Evolutionary conservation across 2,113 vertebrate genomes (phyloP).

Genomic region (Sigmodon hispidus): DNA sequence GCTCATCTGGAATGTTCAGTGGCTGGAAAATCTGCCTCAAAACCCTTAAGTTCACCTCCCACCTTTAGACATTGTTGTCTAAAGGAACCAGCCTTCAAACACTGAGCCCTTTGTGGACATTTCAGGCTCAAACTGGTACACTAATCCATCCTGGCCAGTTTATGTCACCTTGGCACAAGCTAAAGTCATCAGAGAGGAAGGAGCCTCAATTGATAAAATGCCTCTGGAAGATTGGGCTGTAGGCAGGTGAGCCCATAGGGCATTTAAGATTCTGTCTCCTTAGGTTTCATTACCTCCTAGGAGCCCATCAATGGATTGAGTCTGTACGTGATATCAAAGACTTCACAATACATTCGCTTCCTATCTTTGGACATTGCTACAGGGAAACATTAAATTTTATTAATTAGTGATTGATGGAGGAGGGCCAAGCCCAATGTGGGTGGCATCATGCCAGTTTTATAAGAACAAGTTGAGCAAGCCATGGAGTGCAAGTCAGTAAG

Average conservation of each 20-base stretch:
- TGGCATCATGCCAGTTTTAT: neutral
- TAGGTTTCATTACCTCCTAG: neutral
- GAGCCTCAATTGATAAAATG: neutral
- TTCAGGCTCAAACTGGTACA: no score
- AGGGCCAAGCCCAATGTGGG: neutral
- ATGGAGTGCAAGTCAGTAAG: neutral
- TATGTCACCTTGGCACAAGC: no score
- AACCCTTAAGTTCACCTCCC: neutral
- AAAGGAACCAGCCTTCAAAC: no score
- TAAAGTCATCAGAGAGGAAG: no score
- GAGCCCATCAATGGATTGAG: neutral
- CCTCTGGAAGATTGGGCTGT: neutral
- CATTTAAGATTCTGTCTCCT: neutral
- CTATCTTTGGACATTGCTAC: neutral
- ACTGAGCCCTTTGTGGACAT: no score
- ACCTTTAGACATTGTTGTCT: no score
- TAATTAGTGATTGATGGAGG: neutral
- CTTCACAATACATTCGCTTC: neutral
- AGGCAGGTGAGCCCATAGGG: neutral
- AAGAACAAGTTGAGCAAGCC: neutral
- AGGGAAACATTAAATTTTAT: neutral
- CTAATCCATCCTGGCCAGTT: no score
- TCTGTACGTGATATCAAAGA: neutral
- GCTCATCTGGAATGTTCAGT: neutral
- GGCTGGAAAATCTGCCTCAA: neutral